Evolutionary conservation across 2,113 vertebrate species (phyloP), one percentile per base, ranked within the genome.

Genomic region (Lagenorhynchus albirostris): DNA sequence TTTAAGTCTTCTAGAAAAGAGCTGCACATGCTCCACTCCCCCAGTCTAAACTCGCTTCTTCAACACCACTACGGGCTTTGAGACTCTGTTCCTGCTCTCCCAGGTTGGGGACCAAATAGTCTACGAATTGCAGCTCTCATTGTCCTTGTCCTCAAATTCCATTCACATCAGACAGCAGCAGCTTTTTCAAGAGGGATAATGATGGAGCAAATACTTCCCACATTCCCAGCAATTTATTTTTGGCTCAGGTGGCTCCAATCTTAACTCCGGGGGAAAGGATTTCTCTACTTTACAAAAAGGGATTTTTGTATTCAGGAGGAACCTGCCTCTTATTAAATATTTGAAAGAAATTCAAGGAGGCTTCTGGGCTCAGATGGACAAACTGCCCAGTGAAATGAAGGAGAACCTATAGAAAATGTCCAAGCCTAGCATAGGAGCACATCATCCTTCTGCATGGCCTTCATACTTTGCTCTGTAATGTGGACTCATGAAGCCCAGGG

Each of bases 51-150:
- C 63, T 87, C 62, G 20, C 20, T 62, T 23, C 50, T 65, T 50
- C 1, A 31, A 20, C 2, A 3, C 31, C 41, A 25, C 0, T 0
- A 53, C 0, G 33, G 29, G 50, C 67, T 71, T 38, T 29, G 15
- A 41, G 58, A 80, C 38, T 77, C 90, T 38, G 53, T 6, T 50
- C 26, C 25, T 68, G 12, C 14, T 73, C 38, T 74, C 29, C 25
- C 15, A 68, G 12, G 50, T 74, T 41, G 47, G 25, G 47, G 41
- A 91, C 18, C 41, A 23, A 36, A 84, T 47, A 55, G 29, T 31
- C 79, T 74, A 7, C 41, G 17, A 73, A 74, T 8, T 25, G 31
- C 12, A 68, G 8, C 12, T 74, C 44, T 10, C 36, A 29, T 9
- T 29, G 15, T 71, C 47, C 14, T 84, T n/a, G 20, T 55, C 47